Conservation (phyloP, 2,113 vertebrate genomes). For the Saimiri boliviensis region DNA sequence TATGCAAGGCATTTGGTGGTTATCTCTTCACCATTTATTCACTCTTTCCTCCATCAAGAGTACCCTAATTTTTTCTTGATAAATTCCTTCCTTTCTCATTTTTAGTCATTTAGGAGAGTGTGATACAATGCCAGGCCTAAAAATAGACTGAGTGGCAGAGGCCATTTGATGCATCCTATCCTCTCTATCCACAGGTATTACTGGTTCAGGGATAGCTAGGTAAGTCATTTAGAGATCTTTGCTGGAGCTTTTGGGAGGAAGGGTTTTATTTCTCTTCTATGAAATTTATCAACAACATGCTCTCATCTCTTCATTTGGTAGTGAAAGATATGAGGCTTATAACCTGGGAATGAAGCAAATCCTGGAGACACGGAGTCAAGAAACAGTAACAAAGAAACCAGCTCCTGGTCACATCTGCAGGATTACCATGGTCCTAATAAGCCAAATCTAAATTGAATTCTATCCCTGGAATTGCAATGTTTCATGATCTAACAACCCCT, state of each 20-base stretch:
- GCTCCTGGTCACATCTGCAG: neutral
- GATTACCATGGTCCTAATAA: neutral
- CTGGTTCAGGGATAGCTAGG: neutral
- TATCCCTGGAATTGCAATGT: neutral
- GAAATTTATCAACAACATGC: neutral
- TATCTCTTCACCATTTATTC: neutral
- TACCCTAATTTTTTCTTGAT: neutral
- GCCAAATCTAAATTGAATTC: neutral
- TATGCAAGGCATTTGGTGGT: neutral
- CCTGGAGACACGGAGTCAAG: neutral
- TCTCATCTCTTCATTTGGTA: neutral
- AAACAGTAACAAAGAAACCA: neutral
- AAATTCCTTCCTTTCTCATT: neutral
- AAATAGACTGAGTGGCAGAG: neutral
- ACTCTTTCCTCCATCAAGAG: neutral
- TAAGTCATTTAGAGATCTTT: neutral
- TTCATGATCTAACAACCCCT: neutral
- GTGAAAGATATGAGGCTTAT: neutral
- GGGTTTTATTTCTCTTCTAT: neutral
- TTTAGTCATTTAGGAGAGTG: neutral
- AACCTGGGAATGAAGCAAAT: neutral
- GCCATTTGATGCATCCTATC: neutral
- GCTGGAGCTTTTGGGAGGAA: neutral
- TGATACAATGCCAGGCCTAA: neutral
- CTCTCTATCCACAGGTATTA: neutral